A percentile compares a stretch with the other conserved stretches of the same genome.
These are phyloP conservation scores for Lordiphosa clarofinis DNA, from an alignment of 1,140 invertebrate species.

Conservation along the genomic window DNA sequence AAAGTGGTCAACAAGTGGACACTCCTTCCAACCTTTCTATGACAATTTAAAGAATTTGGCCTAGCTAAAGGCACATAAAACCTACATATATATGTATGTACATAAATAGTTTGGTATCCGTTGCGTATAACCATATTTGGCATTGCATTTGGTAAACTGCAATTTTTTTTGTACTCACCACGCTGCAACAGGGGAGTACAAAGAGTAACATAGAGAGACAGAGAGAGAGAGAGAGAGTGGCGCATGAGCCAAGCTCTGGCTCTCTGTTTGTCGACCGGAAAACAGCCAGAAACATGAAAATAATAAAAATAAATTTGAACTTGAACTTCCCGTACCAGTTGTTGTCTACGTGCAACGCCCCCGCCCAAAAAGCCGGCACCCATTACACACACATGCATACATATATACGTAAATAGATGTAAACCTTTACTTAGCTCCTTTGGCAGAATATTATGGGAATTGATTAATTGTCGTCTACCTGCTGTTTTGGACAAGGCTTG, in stretches of 20 bases:
- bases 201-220: not conserved
- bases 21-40: too few species aligned
- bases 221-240: slow-evolving; percentile 6
- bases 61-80: too few species aligned
- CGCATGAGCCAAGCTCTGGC: slow-evolving; percentile 38
- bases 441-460: slow-evolving; percentile 2
- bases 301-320: slow-evolving; percentile 72
- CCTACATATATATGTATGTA: too few species aligned
- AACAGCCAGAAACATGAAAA: slow-evolving; percentile 36
- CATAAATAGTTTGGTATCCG: slow-evolving; percentile 13
- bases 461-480: slow-evolving; percentile 22
- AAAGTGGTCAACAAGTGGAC: not conserved
- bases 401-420: not conserved
- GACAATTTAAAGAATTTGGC: not conserved
- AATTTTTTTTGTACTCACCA: slow-evolving; percentile 16
- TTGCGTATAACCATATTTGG: slow-evolving; percentile 73
- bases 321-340: slow-evolving; percentile 63
- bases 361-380: not conserved
- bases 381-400: not conserved
- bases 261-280: slow-evolving; percentile 35
- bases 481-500: slow-evolving; percentile 9
- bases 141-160: slow-evolving; percentile 65
- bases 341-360: slow-evolving; percentile 1
- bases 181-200: slow-evolving; percentile 13
- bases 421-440: not conserved